Conservation (phyloP, 92 coral and sea anemone genomes). For the Blastomussa wellsi region DNA sequence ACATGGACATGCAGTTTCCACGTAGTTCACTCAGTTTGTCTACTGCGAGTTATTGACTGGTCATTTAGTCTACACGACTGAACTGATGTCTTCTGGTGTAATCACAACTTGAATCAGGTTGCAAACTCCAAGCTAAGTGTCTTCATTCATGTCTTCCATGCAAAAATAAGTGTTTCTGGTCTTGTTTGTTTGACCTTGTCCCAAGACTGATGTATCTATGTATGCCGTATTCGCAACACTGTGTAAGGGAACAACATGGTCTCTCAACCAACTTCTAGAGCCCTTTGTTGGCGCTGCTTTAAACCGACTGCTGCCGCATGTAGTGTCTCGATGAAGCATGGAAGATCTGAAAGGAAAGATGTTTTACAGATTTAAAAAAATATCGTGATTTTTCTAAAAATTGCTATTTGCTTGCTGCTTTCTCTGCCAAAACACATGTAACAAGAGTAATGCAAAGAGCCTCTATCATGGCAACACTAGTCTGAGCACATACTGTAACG, state of each 20-base stretch:
- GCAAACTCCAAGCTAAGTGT: background rate
- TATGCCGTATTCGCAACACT: background rate
- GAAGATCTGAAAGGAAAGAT: slow-evolving; percentile 72
- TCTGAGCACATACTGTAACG: too few relatives aligned
- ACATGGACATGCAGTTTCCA: background rate
- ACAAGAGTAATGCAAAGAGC: too few relatives aligned
- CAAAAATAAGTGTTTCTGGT: background rate
- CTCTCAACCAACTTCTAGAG: slow-evolving; percentile 1
- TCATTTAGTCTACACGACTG: background rate
- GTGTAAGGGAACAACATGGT: background rate
- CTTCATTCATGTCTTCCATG: background rate
- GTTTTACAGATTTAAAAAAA: too few relatives aligned
- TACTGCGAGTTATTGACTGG: background rate
- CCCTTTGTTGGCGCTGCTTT: background rate
- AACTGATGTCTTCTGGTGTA: background rate
- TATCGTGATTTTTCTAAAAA: background rate
- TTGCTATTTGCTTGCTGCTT: too few relatives aligned
- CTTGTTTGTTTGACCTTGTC: background rate
- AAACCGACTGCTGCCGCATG: slow-evolving; percentile 75
- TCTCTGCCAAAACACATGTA: too few relatives aligned
- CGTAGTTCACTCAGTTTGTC: background rate
- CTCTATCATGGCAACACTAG: too few relatives aligned
- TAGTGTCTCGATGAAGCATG: slow-evolving; percentile 76
- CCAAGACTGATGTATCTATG: background rate
- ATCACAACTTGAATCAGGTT: background rate